Conservation (phyloP, 2,113 vertebrate species). For the Natator depressus region DNA sequence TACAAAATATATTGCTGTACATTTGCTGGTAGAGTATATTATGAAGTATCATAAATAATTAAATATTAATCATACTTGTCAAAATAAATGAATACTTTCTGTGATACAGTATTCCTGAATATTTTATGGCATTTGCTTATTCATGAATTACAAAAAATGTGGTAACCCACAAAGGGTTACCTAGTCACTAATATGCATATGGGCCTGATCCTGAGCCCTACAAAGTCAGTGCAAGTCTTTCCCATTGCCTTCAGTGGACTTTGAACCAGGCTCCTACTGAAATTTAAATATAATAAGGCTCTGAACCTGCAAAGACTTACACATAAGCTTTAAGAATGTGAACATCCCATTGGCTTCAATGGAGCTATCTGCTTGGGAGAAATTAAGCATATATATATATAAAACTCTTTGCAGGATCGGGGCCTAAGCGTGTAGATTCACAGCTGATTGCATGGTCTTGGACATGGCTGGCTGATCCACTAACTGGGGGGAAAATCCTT, state of each 20-base stretch:
- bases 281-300: slow-evolving; percentile 11
- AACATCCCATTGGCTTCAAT: not conserved
- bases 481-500: not conserved
- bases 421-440: not conserved
- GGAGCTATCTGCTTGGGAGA: not conserved
- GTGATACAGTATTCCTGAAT: slow-evolving; percentile 53
- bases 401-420: not conserved
- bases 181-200: not conserved
- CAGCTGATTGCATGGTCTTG: not conserved
- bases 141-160: slow-evolving; percentile 48
- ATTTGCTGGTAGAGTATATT: slow-evolving; percentile 47
- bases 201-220: not conserved
- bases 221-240: not conserved
- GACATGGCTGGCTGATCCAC: not conserved
- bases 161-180: slow-evolving; percentile 40
- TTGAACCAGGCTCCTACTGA: not conserved
- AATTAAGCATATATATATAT: not conserved
- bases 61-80: slow-evolving; percentile 71
- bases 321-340: not conserved
- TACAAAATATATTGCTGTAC: slow-evolving; percentile 4
- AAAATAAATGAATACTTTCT: slow-evolving; percentile 67
- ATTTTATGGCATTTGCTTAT: slow-evolving; percentile 67
- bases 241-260: not conserved
- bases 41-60: slow-evolving; percentile 69
- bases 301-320: not conserved